phyloP scores from a whole-genome alignment of 1,140 invertebrate species.

The Zaprionus gabonicus region DNA sequence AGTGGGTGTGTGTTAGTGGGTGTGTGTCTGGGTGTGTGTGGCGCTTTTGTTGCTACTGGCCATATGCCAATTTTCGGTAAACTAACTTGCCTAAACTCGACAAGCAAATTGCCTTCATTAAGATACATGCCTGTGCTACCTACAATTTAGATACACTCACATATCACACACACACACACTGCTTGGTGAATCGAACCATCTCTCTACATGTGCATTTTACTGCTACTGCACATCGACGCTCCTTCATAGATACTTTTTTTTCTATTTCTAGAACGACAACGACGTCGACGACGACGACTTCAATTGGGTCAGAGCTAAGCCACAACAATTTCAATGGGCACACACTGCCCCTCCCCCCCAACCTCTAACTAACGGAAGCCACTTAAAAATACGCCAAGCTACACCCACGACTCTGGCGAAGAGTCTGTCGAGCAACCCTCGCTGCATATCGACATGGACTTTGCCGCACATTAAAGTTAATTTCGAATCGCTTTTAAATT shows the following conservation, averaged over 20 bases:
- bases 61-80: constrained; percentile 83
- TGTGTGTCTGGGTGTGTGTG: constrained; percentile 34
- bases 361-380: constrained; percentile 68
- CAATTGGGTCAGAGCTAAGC: constrained; percentile 74
- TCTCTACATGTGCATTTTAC: constrained; percentile 40
- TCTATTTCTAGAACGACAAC: constrained; percentile 60
- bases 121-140: constrained; percentile 79
- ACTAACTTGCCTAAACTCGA: constrained; percentile 83
- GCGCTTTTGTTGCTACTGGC: constrained; percentile 79
- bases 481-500: constrained; percentile 84
- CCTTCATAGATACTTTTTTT: constrained; percentile 28
- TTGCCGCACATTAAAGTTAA: constrained; percentile 76
- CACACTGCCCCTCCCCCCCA: constrained; percentile 16
- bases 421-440: constrained; percentile 16
- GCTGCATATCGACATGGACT: constrained; percentile 8
- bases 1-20: constrained; percentile 8
- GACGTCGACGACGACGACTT: constrained; percentile 56
- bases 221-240: constrained; percentile 33
- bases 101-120: constrained; percentile 83
- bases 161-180: constrained; percentile 28
- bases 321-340: constrained; percentile 77
- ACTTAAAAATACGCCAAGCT: constrained; percentile 74
- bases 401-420: constrained; percentile 43
- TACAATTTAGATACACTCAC: constrained; percentile 73
- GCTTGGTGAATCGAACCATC: constrained; percentile 37